Evolutionary conservation across 2,888 invertebrate species (phyloP), one percentile per base, ranked within the genome.

Genomic region (Chrysodeixis includens): DNA sequence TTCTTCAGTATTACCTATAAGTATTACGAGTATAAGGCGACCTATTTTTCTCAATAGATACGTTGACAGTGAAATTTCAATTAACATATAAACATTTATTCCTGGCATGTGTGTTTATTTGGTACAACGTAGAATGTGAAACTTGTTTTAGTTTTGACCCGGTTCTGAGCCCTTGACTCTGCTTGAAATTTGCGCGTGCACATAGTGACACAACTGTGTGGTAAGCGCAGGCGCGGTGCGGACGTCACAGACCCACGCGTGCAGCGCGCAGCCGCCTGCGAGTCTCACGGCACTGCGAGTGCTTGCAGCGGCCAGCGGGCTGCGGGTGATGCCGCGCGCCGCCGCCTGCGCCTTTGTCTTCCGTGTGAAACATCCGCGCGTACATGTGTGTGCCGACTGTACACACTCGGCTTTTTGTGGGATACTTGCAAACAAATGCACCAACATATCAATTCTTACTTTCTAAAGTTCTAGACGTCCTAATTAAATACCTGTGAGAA

Each of bases 91-190:
- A 3, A 56, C 8, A 14, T 20, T 22, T 22, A 20, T 40, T 56
- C n/a, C 2, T 56, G 10, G 16, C 16, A 2, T 10, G 16, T 30
- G 30, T 30, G 44, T 56, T 46, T 56, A 56, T 46, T 46, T 56
- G 30, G 10, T 56, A 18, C n/a, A 57, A 12, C 35, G 14, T 26
- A 5, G 12, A 18, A 20, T 32, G 14, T 49, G 57, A 30, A 12
- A 26, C 44, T 32, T 20, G 51, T 60, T 22, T 12, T 26, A 51
- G n/a, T 40, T n/a, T n/a, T 59, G 56, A 59, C 59, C 63, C 52
- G 56, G 59, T 68, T 62, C 10, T 12, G 55, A 56, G 49, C 46
- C 56, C 59, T 52, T 63, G 59, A 60, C 56, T 30, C n/a, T 16
- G 52, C 22, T 56, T 16, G 49, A 56, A n/a, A 51, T 44, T 53